These are phyloP conservation scores for Drosophila nigritarsus DNA, from an alignment of 2,888 invertebrate species.

Conservation along the genomic window DNA sequence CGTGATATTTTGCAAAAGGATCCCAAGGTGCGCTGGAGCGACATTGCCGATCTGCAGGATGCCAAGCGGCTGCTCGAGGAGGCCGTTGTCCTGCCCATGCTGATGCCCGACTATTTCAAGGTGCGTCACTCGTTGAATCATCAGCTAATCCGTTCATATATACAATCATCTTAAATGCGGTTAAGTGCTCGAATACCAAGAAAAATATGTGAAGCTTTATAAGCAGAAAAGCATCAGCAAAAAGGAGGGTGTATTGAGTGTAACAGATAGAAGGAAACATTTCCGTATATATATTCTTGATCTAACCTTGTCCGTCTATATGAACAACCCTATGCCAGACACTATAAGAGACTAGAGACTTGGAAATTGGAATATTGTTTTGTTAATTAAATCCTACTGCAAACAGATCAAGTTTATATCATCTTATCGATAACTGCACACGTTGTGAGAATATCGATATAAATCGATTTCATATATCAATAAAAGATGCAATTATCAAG, in stretches of 20 bases:
- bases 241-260: background rate
- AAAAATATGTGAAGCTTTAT: background rate
- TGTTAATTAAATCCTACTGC: background rate
- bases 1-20: conserved; percentile 98
- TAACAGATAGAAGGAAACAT: background rate
- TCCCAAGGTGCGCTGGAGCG: conserved; percentile 97
- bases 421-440: background rate
- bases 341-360: background rate
- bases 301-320: background rate
- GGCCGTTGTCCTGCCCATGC: conserved; percentile 98
- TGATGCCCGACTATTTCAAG: conserved; percentile 99
- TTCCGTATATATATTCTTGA: background rate
- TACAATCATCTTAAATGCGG: background rate
- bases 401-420: background rate
- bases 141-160: conserved; percentile 2
- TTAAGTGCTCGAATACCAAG: background rate
- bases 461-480: background rate
- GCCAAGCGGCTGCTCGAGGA: conserved; percentile 97
- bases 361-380: background rate
- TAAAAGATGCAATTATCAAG: background rate
- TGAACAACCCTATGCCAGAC: background rate
- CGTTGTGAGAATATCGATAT: background rate
- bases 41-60: conserved; percentile 95
- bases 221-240: background rate
- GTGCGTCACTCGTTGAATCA: conserved; percentile 85